Conservation (phyloP, 2,888 invertebrate genomes). For the Dynastes tityus region DNA sequence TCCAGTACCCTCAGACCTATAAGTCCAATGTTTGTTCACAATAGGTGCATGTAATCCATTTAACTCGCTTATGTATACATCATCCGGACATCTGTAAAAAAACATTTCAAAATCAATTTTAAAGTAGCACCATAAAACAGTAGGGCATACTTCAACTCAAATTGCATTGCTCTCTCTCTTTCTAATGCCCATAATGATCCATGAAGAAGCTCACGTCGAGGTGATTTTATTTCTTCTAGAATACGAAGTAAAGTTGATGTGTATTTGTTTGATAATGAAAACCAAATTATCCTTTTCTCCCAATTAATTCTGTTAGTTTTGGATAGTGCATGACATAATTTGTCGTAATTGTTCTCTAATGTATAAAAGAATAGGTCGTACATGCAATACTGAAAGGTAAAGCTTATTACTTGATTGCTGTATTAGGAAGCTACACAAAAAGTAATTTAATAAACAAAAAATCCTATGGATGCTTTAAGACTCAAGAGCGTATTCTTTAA, state of each 20-base stretch:
- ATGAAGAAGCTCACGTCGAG: neutral
- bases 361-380: constrained; percentile 60
- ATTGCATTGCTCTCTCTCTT: constrained; percentile 30
- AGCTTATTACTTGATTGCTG: neutral
- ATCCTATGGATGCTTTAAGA: too few species aligned
- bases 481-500: neutral
- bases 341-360: constrained; percentile 56
- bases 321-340: constrained; percentile 56
- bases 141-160: neutral
- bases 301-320: constrained; percentile 54
- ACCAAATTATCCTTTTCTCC: constrained; percentile 22
- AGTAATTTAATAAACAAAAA: too few species aligned
- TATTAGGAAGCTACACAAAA: too few species aligned
- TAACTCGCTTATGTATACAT: constrained; percentile 64
- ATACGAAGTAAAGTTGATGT: neutral
- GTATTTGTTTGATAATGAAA: constrained; percentile 1
- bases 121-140: neutral
- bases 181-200: constrained; percentile 14
- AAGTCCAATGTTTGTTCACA: constrained; percentile 66
- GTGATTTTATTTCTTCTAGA: neutral
- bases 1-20: constrained; percentile 61
- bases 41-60: constrained; percentile 59
- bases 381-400: neutral
- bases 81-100: constrained; percentile 62
- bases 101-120: constrained; percentile 33